phyloP scores from a whole-genome alignment of 2,797 vertebrate genomes.

The Microtus agrestis region DNA sequence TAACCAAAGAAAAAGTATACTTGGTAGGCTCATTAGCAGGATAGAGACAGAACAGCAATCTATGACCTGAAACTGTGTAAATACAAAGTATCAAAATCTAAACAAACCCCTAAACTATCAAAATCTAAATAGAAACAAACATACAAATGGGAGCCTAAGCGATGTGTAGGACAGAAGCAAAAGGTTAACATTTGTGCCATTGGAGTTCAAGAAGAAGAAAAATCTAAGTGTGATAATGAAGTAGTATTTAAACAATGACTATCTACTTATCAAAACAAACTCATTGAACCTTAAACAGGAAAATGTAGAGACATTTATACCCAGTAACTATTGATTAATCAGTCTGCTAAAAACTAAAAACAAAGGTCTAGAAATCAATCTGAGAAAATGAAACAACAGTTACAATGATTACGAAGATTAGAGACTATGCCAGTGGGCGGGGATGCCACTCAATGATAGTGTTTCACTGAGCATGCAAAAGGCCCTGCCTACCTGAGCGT shows the following conservation, averaged over 20 bases:
- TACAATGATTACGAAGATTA: background rate
- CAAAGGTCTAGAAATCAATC: background rate
- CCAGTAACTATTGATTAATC: background rate
- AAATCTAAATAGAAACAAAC: background rate
- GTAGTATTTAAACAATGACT: background rate
- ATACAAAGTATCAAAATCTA: background rate
- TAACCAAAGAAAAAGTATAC: background rate
- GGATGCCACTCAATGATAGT: background rate
- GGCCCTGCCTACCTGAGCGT: background rate
- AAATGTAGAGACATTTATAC: background rate
- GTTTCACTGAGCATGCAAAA: background rate
- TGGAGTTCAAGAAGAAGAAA: background rate
- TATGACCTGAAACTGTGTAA: background rate
- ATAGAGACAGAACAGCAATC: background rate
- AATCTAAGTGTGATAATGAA: background rate
- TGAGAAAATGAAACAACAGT: background rate
- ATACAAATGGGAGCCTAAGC: background rate
- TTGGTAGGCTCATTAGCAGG: background rate
- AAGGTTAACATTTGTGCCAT: background rate
- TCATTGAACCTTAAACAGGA: background rate
- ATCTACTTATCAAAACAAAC: slow-evolving; percentile 4
- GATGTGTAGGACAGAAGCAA: background rate
- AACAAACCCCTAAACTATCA: background rate
- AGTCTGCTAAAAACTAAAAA: slow-evolving; percentile 8
- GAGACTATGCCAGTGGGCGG: background rate